A percentile compares a stretch with the other conserved stretches of the same genome.
These are phyloP conservation scores for Echiichthys vipera DNA, from an alignment of 2,797 vertebrate genomes.

Conservation along the genomic window DNA sequence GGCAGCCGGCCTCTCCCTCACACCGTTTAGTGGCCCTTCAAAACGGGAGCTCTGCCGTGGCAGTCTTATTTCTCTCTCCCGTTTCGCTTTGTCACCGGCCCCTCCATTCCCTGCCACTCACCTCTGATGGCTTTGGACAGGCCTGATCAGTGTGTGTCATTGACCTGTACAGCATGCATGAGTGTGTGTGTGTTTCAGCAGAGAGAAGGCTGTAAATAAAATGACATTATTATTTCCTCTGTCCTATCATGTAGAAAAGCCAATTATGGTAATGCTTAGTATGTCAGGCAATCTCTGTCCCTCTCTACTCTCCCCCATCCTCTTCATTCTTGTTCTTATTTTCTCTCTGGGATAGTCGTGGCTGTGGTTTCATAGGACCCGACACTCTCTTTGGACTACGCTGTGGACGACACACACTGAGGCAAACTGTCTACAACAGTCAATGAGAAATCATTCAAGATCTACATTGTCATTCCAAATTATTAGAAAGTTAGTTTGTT, in stretches of 20 bases:
- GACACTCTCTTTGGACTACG: conserved; percentile 84
- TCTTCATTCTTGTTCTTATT: conserved; percentile 67
- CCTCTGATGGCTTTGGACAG: conserved; percentile 99
- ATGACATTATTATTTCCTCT: conserved; percentile 99
- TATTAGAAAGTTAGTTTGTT: not conserved
- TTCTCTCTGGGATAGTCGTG: conserved; percentile 74
- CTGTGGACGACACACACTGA: conserved; percentile 78
- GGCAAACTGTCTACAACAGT: conserved; percentile 41
- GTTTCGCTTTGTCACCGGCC: conserved; percentile 98
- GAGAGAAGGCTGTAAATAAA: conserved; percentile 99
- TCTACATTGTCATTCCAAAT: not conserved
- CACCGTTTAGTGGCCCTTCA: conserved; percentile 94
- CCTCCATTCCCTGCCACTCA: conserved; percentile 98
- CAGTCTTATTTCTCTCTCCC: conserved; percentile 97
- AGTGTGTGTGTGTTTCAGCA: conserved; percentile 71
- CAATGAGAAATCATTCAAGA: not conserved
- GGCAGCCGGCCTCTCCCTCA: conserved; percentile 81
- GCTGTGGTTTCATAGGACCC: conserved; percentile 85
- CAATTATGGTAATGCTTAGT: conserved; percentile 99
- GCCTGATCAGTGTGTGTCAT: conserved; percentile 99
- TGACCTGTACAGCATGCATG: conserved; percentile 92
- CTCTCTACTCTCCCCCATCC: conserved; percentile 58
- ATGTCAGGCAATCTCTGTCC: conserved; percentile 95
- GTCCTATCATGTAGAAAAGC: conserved; percentile 99
- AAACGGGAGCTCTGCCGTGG: conserved; percentile 90